Percentiles rank a stretch among this genome's conserved stretches.
Evolutionary conservation across 2,888 invertebrate species (phyloP).

Genomic region (Prionchulus punctatus): DNA sequence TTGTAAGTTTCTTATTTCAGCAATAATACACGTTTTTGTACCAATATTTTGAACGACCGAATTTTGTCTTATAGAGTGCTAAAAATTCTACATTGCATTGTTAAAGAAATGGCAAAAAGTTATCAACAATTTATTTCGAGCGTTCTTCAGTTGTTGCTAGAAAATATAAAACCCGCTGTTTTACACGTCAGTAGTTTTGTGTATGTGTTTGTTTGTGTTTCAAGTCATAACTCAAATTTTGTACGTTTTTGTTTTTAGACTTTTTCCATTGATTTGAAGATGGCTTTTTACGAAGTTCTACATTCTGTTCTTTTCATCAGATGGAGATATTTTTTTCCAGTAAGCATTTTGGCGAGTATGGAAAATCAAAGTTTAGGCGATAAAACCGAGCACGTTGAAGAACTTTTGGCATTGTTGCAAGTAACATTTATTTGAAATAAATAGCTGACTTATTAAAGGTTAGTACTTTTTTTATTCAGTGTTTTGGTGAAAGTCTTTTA

Average conservation of each 20-base stretch:
- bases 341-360: background rate
- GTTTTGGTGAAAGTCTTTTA: background rate
- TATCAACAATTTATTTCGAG: background rate
- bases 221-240: too few species aligned
- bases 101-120: background rate
- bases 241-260: too few species aligned
- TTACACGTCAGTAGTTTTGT: background rate
- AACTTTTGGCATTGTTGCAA: background rate
- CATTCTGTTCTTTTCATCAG: background rate
- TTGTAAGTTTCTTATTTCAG: too few species aligned
- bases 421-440: background rate
- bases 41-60: background rate
- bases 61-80: background rate
- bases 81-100: background rate
- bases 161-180: background rate
- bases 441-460: background rate
- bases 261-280: background rate
- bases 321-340: slow-evolving; percentile 3
- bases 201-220: too few species aligned
- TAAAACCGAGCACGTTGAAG: background rate
- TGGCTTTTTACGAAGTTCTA: background rate
- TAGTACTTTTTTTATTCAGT: background rate
- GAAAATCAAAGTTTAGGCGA: background rate
- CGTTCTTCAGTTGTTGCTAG: background rate
- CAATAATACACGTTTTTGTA: background rate